Conservation (phyloP, 1,140 invertebrate genomes). For the Drosophila rhopaloa region DNA sequence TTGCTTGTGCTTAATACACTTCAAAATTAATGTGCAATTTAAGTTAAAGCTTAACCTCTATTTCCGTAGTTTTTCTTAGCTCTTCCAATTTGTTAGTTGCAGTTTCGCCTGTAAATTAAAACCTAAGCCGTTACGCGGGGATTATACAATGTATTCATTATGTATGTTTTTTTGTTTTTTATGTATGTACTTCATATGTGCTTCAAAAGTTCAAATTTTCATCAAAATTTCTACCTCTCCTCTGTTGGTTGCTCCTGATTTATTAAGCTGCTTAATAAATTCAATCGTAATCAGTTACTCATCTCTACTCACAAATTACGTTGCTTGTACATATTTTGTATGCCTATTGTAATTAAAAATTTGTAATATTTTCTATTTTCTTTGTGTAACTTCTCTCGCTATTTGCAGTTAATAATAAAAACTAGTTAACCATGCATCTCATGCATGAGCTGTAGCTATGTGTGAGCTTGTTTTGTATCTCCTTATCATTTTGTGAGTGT, state of each 20-base stretch:
- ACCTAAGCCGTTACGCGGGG: slow-evolving; percentile 59
- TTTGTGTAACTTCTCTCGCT: slow-evolving; percentile 16
- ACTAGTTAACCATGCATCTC: slow-evolving; percentile 62
- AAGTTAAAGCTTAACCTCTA: slow-evolving; percentile 72
- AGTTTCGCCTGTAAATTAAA: slow-evolving; percentile 72
- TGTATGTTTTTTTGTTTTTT: slow-evolving; percentile 19
- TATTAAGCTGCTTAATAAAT: slow-evolving; percentile 82
- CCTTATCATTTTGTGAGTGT: slow-evolving; percentile 39
- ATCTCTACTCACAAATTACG: slow-evolving; percentile 19
- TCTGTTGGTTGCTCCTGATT: slow-evolving; percentile 24
- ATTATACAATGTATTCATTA: slow-evolving; percentile 59
- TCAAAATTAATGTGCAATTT: slow-evolving; percentile 82
- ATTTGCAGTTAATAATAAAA: slow-evolving; percentile 52
- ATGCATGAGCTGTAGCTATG: slow-evolving; percentile 57
- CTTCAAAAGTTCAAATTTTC: slow-evolving; percentile 56
- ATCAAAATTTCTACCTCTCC: slow-evolving; percentile 20
- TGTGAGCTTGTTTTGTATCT: slow-evolving; percentile 31
- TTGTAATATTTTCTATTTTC: slow-evolving; percentile 32
- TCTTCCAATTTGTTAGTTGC: slow-evolving; percentile 43
- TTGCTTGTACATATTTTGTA: slow-evolving; percentile 30
- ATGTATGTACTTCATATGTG: slow-evolving; percentile 63
- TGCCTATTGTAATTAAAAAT: slow-evolving; percentile 73
- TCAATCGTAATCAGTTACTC: slow-evolving; percentile 52
- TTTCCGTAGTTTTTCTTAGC: slow-evolving; percentile 34
- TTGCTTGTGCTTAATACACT: slow-evolving; percentile 77